A percentile compares a stretch with the other conserved stretches of the same genome.
Conservation (phyloP, 2,113 vertebrate species). For the Forbesichthys papilliferus region DNA sequence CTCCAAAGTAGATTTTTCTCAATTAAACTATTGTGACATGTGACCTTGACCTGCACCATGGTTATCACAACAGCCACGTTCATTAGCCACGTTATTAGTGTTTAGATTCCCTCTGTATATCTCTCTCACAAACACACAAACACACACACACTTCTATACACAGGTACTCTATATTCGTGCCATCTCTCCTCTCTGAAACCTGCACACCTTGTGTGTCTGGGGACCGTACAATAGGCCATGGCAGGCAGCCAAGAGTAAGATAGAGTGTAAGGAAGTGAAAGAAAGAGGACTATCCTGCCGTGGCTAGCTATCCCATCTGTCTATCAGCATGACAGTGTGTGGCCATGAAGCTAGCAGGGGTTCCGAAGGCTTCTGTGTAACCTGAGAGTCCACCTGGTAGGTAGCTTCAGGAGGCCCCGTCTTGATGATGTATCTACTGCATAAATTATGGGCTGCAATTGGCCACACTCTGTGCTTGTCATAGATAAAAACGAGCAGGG, state of each 20-base stretch:
- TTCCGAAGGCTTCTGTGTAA: neutral
- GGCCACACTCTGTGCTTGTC: neutral
- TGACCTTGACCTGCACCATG: neutral
- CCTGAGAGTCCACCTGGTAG: neutral
- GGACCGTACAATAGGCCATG: neutral
- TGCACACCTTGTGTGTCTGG: neutral
- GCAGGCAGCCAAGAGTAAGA: neutral
- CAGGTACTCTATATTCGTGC: neutral
- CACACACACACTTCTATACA: neutral
- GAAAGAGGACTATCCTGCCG: neutral
- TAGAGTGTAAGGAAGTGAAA: neutral
- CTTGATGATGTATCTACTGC: too few relatives aligned
- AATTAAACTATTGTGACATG: neutral
- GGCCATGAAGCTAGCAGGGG: neutral
- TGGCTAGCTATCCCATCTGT: slow-evolving; percentile 9
- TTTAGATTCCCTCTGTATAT: neutral
- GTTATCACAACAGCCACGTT: slow-evolving; percentile 10
- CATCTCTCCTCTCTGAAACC: neutral
- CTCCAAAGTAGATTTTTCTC: neutral
- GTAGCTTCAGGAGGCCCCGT: too few relatives aligned
- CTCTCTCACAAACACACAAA: neutral
- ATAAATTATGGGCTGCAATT: neutral
- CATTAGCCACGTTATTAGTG: neutral
- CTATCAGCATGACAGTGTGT: neutral
- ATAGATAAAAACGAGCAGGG: too few relatives aligned